These are phyloP conservation scores for Corbicula japonica DNA, from an alignment of 2,888 invertebrate species.

Conservation along the genomic window DNA sequence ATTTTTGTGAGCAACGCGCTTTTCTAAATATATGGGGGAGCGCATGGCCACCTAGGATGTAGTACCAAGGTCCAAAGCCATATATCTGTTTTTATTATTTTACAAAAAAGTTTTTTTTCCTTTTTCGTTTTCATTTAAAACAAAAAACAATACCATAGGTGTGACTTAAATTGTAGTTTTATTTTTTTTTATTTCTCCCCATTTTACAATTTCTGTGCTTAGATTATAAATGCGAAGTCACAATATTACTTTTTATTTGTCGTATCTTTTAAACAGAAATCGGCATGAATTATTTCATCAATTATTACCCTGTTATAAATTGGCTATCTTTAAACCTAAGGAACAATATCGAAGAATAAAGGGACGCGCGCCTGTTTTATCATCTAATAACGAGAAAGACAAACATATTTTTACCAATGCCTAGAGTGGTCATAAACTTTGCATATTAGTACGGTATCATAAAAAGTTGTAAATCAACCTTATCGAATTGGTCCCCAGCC, in stretches of 20 bases:
- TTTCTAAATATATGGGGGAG: too few species aligned
- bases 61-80: too few species aligned
- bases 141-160: too few species aligned
- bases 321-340: conserved; percentile 27
- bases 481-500: too few species aligned
- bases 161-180: too few species aligned
- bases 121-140: too few species aligned
- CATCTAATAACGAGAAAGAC: conserved; percentile 61
- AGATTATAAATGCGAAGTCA: conserved; percentile 31
- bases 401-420: conserved; percentile 63
- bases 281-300: conserved; percentile 47
- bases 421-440: conserved; percentile 62
- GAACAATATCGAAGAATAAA: conserved; percentile 50
- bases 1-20: background rate
- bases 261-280: conserved; percentile 11
- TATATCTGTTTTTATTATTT: too few species aligned
- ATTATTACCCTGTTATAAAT: conserved; percentile 58
- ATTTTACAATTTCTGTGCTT: too few species aligned
- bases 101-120: too few species aligned
- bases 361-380: conserved; percentile 55
- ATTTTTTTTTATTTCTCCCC: too few species aligned
- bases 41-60: too few species aligned
- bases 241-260: background rate
- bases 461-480: conserved; percentile 63
- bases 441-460: conserved; percentile 67